Percentiles rank a stretch among this genome's conserved stretches.
Conservation (phyloP, 2,888 invertebrate genomes). For the Agriopis leucophaearia region DNA sequence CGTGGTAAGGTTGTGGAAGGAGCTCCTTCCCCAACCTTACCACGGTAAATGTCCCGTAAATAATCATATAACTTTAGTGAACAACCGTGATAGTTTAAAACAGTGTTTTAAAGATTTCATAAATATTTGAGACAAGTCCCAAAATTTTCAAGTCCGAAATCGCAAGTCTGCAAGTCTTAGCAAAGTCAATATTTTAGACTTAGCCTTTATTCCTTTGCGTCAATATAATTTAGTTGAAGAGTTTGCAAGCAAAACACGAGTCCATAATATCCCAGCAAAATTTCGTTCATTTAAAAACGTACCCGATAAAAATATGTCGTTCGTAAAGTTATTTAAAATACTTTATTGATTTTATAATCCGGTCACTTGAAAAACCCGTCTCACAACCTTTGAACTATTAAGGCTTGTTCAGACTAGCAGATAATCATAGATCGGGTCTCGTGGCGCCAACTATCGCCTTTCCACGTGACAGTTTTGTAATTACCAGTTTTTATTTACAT, state of each 20-base stretch:
- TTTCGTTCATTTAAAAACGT: slow-evolving; percentile 47
- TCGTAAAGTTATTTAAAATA: slow-evolving; percentile 60
- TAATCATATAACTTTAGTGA: no score
- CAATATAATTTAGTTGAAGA: neutral
- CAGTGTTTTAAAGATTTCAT: neutral
- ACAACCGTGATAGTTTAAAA: no score
- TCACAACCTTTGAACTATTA: slow-evolving; percentile 78
- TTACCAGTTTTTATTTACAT: slow-evolving; percentile 24
- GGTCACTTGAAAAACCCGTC: slow-evolving; percentile 69
- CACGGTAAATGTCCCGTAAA: no score
- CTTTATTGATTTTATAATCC: slow-evolving; percentile 64
- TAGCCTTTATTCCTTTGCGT: neutral
- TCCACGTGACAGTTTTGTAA: slow-evolving; percentile 24
- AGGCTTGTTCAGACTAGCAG: slow-evolving; percentile 50
- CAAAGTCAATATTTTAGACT: slow-evolving; percentile 6
- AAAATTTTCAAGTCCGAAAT: neutral
- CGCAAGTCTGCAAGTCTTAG: neutral
- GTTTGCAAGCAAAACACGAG: slow-evolving; percentile 16
- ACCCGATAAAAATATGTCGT: slow-evolving; percentile 54
- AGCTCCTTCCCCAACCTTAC: no score
- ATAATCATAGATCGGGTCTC: slow-evolving; percentile 18
- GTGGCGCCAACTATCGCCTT: slow-evolving; percentile 26
- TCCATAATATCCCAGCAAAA: slow-evolving; percentile 22
- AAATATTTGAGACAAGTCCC: neutral
- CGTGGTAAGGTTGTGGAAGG: no score